phyloP scores from a whole-genome alignment of 37 sponge, comb jelly and placozoan species.

The Diacarnus erythraeanus region DNA sequence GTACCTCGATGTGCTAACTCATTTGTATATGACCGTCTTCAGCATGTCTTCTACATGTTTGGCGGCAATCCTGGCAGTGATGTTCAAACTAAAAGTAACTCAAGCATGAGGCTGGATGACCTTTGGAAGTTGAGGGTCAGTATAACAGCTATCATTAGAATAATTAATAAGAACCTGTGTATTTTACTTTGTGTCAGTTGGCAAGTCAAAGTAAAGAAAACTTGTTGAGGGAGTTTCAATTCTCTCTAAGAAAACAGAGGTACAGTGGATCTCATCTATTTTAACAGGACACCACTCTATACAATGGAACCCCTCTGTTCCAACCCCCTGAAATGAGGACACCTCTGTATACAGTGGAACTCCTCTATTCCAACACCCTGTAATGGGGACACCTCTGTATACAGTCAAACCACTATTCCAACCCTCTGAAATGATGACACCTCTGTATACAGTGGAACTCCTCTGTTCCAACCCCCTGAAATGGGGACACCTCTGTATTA shows the following conservation, averaged over 20 bases:
- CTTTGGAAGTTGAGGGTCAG: conserved; percentile 3
- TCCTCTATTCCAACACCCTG: too few relatives aligned
- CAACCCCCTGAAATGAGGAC: too few relatives aligned
- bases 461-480: too few relatives aligned
- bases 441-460: too few relatives aligned
- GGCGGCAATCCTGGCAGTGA: conserved; percentile 11
- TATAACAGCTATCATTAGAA: not conserved
- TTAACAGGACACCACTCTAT: conserved; percentile 22
- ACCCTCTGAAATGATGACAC: too few relatives aligned
- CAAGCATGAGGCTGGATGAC: conserved; percentile 17
- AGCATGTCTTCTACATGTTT: conserved; percentile 1
- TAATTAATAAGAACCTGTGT: not conserved
- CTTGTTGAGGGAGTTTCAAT: not conserved
- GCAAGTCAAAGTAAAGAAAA: not conserved
- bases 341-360: too few relatives aligned
- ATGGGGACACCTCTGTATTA: too few relatives aligned
- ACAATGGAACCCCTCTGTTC: too few relatives aligned
- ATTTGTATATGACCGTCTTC: not conserved
- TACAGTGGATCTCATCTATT: not conserved
- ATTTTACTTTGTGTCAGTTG: not conserved
- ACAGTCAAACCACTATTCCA: too few relatives aligned
- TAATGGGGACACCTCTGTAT: too few relatives aligned
- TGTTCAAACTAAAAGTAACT: not conserved
- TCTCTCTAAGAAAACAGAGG: conserved; percentile 8
- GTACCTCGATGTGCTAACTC: not conserved